Base-by-base conservation (phyloP, 1,140 invertebrate genomes). In the Augochlora pura region DNA sequence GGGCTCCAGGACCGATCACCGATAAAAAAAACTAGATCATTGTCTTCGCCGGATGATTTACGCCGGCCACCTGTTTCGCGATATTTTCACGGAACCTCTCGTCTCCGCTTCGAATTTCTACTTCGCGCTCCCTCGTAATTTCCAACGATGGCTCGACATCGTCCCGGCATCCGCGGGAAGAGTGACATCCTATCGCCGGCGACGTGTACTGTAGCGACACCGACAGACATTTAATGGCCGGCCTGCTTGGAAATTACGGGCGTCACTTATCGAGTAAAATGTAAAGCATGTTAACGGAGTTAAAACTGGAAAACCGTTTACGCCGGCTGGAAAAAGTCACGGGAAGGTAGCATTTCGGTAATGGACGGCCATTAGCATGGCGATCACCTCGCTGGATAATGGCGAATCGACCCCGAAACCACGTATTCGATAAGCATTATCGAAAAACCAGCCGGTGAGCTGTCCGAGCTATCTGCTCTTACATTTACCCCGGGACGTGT, bases 231-330 rank as follows among this genome's bases (percentile, higher is more conserved):
- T 57, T 57, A 57, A 57, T 57, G 54, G 21, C n/a, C 54, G 21
- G 21, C n/a, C n/a, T n/a, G 49, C 54, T 57, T 57, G 5, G 54
- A 9, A n/a, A n/a, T 57, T 57, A n/a, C n/a, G 21, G 18, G n/a
- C 54, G 54, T n/a, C n/a, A n/a, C 54, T 57, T 57, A n/a, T 57
- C 54, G 21, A n/a, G 54, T n/a, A 57, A 57, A n/a, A 57, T 57
- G 21, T n/a, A 57, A 57, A 57, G 54, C 54, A n/a, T 57, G 54
- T n/a, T n/a, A n/a, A n/a, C 18, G 21, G n/a, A 23, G 21, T 0
- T 16, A 9, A 62, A 81, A 83, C 71, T 60, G 25, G 59, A 42
- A 82, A 73, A 82, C 63, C 49, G 57, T 81, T 81, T 9, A n/a
- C 25, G 21, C 21, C 21, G 49, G 49, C 21, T 21, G 18, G 14